Conservation (phyloP, 1,140 invertebrate genomes). For the Lordiphosa collinella region DNA sequence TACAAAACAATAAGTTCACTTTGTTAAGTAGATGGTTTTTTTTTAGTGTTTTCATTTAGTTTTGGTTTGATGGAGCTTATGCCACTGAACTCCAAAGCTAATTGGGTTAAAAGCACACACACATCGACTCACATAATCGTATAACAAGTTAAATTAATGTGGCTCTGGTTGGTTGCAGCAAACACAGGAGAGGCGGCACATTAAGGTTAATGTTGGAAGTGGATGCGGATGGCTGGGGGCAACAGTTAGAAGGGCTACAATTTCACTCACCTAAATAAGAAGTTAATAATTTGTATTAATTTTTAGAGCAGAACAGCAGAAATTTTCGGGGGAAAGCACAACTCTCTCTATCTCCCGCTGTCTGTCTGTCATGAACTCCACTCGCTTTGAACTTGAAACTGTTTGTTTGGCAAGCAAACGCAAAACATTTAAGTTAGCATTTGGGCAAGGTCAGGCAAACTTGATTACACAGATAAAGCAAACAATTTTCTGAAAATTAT, state of each 20-base stretch:
- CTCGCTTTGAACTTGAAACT: conserved; percentile 16
- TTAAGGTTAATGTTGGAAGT: conserved; percentile 30
- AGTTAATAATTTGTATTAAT: conserved; percentile 70
- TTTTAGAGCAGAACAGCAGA: conserved; percentile 62
- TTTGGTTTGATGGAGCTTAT: conserved; percentile 26
- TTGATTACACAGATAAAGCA: conserved; percentile 36
- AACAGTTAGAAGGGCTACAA: conserved; percentile 30
- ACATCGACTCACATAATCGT: conserved; percentile 2
- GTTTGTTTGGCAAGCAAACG: conserved; percentile 3
- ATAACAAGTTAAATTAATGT: conserved; percentile 36
- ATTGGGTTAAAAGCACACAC: conserved; percentile 68
- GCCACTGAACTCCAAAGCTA: conserved; percentile 54
- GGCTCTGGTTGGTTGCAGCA: conserved; percentile 23
- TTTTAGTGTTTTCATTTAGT: neutral
- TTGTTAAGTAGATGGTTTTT: conserved; percentile 29
- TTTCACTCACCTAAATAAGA: conserved; percentile 52
- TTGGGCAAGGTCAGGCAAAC: conserved; percentile 45
- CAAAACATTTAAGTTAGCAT: conserved; percentile 14
- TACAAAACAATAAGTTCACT: conserved; percentile 54
- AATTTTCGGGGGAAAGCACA: conserved; percentile 38
- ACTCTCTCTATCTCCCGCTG: conserved; percentile 8
- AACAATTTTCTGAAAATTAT: conserved; percentile 42
- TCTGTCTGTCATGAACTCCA: neutral
- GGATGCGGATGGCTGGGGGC: conserved; percentile 18
- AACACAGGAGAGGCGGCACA: conserved; percentile 24